Conservation (phyloP, 1,140 invertebrate species). For the Conus betulinus region DNA sequence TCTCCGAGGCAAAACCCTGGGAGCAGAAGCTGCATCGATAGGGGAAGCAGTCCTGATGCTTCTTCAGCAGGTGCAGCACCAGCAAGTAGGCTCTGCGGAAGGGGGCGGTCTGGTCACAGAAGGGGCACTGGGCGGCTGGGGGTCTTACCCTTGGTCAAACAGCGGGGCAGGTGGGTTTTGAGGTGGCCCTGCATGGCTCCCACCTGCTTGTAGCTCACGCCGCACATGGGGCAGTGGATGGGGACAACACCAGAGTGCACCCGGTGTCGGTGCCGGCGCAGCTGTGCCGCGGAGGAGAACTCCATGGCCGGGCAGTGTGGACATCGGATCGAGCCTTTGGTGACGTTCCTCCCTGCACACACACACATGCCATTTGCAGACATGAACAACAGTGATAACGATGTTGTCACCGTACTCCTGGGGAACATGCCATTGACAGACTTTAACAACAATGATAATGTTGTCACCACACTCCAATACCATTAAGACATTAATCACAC, state of each 20-base stretch:
- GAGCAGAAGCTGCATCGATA: neutral
- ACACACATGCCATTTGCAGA: no score
- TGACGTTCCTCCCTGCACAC: no score
- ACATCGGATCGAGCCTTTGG: no score
- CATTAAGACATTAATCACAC: no score
- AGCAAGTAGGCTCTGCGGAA: neutral
- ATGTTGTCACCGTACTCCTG: no score
- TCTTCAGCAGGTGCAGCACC: constrained; percentile 1
- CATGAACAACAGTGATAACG: no score
- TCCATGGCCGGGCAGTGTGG: no score
- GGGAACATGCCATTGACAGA: no score
- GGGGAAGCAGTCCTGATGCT: neutral
- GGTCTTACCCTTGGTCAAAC: neutral
- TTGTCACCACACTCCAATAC: no score
- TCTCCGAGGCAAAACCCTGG: neutral
- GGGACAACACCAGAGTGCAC: neutral
- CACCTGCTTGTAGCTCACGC: neutral
- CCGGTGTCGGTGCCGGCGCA: neutral
- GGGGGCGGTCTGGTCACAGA: neutral
- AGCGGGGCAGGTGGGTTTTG: neutral
- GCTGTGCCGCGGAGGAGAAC: neutral
- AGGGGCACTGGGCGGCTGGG: neutral
- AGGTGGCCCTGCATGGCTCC: neutral
- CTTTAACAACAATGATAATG: no score
- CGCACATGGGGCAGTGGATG: constrained; percentile 16